Base-by-base conservation (phyloP, 1,140 invertebrate genomes). In the Aphelenchoides fujianensis region DNA sequence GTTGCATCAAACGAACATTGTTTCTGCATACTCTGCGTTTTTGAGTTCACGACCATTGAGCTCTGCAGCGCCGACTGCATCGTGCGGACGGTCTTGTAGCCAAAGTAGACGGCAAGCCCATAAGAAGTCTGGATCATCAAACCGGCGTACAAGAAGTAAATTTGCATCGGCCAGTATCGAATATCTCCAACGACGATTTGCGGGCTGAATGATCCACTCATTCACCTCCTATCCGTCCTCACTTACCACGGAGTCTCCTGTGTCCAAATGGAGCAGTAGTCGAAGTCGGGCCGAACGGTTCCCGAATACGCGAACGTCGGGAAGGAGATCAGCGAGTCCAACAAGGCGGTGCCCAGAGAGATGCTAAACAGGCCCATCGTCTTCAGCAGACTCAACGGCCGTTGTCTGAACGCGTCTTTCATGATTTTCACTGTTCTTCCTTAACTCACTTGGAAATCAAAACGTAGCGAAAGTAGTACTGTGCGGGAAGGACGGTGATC, bases 81-180 rank as follows among this genome's bases (percentile, higher is more conserved):
- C 23, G 5, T 59, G 28, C 34, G 28, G 5, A 59, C 34, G 7
- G 55, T 59, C 19, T 59, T 59, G 5, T 19, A 59, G 28, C 55
- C 55, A 59, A 5, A 59, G 23, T 30, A 59, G 5, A 59, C 5
- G 27, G 55, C 55, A 27, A 59, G 23, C 23, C 5, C 5, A 19
- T 59, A 59, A 32, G 5, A 59, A 19, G 5, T 59, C 23, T 59
- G 5, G 7, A 59, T 59, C 55, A 59, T 59, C 7, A 23, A 5
- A 30, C 5, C 19, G 7, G 55, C 55, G 55, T 59, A 59, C 27
- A 59, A 5, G 19, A 59, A 59, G 55, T 59, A 59, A 5, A 59
- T 16, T 59, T 59, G 5, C 55, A 59, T 59, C 12, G 55, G 55
- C 5, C 28, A 23, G 55, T 59, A 59, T 59, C 55, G 5, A 5